phyloP scores from a whole-genome alignment of 2,888 invertebrate species.

The Leptinotarsa rubiginosa region DNA sequence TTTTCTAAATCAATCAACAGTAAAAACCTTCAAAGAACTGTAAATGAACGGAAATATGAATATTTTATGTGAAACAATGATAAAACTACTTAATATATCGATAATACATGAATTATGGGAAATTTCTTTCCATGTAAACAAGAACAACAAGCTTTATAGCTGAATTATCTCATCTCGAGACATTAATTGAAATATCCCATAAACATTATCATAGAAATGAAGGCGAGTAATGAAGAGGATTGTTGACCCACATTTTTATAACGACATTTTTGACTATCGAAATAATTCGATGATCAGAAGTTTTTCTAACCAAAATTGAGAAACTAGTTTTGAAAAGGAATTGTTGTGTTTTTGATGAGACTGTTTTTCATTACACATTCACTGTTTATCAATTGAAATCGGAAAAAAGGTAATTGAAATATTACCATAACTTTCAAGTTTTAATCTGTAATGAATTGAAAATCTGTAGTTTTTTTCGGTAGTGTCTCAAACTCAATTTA shows the following conservation, averaged over 20 bases:
- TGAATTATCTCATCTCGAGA: slow-evolving; percentile 9
- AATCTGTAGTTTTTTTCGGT: no score
- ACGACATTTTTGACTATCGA: not conserved
- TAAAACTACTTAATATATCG: not conserved
- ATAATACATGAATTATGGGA: not conserved
- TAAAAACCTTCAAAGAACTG: not conserved
- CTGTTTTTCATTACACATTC: no score
- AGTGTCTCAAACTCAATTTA: no score
- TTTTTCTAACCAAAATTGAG: no score
- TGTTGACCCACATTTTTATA: slow-evolving; percentile 3
- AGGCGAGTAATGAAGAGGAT: not conserved
- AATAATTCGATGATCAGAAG: no score
- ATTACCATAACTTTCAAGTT: no score
- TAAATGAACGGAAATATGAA: not conserved
- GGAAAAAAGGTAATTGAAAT: no score
- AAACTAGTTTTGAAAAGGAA: no score
- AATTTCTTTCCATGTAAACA: slow-evolving; percentile 1
- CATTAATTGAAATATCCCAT: slow-evolving; percentile 12
- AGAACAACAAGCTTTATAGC: slow-evolving; percentile 4
- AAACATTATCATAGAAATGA: not conserved
- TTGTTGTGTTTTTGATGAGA: no score
- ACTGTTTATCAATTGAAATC: no score
- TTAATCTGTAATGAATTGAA: no score
- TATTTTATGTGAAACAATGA: not conserved
- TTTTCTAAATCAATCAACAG: no score